Conservation (phyloP, 2,113 vertebrate genomes). For the Melanerpes aurifrons region DNA sequence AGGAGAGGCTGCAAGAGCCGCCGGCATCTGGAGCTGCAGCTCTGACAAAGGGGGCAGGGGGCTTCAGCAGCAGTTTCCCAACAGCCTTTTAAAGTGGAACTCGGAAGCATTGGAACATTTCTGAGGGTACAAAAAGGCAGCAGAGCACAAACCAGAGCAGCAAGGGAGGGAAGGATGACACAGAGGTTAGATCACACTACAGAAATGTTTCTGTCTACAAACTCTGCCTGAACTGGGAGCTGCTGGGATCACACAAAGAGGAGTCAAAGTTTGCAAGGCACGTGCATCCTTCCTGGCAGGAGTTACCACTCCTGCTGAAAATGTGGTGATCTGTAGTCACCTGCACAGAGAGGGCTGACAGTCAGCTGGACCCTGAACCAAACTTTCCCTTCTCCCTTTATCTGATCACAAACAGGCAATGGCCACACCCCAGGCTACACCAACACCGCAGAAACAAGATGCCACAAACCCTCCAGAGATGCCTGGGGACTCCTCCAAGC, state of each 20-base stretch:
- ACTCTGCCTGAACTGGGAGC: neutral
- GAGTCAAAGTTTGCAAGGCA: neutral
- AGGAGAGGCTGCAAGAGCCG: neutral
- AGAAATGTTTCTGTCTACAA: neutral
- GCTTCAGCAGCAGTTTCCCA: neutral
- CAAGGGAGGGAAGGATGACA: rapidly evolving
- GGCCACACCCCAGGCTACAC: rapidly evolving
- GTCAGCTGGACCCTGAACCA: neutral
- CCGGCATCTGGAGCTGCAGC: neutral
- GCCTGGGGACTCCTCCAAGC: neutral
- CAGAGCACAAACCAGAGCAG: rapidly evolving
- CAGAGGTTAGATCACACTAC: neutral
- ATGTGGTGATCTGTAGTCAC: rapidly evolving
- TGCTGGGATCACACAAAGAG: neutral
- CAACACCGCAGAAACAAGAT: rapidly evolving
- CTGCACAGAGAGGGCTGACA: neutral
- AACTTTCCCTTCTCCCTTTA: rapidly evolving
- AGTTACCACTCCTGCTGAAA: rapidly evolving
- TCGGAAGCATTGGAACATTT: rapidly evolving
- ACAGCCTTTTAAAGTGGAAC: rapidly evolving
- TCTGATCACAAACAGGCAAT: neutral
- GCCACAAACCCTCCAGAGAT: neutral
- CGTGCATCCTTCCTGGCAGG: rapidly evolving
- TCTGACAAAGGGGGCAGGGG: neutral
- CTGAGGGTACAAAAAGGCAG: neutral